Evolutionary conservation across 2,888 invertebrate genomes (phyloP).

Genomic region (Latrodectus hesperus): DNA sequence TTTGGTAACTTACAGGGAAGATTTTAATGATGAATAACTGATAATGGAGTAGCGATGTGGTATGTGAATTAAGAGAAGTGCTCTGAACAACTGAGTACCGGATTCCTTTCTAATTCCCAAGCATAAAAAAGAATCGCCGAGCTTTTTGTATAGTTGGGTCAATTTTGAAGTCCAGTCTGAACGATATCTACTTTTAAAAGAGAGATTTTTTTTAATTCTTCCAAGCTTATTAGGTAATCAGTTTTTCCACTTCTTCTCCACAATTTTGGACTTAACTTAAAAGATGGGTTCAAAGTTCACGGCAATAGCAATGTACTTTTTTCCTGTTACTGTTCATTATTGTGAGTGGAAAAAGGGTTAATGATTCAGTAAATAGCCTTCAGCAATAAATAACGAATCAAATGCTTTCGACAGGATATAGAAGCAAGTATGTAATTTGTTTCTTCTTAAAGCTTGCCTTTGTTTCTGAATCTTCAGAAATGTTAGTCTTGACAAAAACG

Average conservation of each 20-base stretch:
- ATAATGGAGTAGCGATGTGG: not conserved
- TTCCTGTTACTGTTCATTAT: conserved; percentile 44
- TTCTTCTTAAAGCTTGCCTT: not conserved
- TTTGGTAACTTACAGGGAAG: not conserved
- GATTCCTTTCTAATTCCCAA: not conserved
- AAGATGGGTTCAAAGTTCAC: conserved; percentile 57
- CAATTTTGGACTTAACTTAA: conserved; percentile 47
- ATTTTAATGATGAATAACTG: not conserved
- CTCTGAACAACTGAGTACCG: not conserved
- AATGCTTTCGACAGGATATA: conserved; percentile 9
- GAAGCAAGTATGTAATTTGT: not conserved
- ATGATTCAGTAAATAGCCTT: conserved; percentile 66
- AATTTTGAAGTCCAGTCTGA: not conserved
- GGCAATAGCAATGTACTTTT: conserved; percentile 35
- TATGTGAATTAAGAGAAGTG: not conserved
- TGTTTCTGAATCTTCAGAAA: not conserved
- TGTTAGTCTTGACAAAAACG: not conserved
- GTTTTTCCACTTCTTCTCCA: conserved; percentile 39
- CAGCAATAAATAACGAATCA: conserved; percentile 43
- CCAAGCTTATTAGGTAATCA: conserved; percentile 41
- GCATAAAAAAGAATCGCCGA: not conserved
- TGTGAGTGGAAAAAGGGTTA: conserved; percentile 48
- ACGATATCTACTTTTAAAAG: conserved; percentile 20
- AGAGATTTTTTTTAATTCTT: conserved; percentile 45
- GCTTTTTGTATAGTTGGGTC: conserved; percentile 30